Base-by-base conservation (phyloP, 2,888 invertebrate species). In the Hylaea fasciaria region DNA sequence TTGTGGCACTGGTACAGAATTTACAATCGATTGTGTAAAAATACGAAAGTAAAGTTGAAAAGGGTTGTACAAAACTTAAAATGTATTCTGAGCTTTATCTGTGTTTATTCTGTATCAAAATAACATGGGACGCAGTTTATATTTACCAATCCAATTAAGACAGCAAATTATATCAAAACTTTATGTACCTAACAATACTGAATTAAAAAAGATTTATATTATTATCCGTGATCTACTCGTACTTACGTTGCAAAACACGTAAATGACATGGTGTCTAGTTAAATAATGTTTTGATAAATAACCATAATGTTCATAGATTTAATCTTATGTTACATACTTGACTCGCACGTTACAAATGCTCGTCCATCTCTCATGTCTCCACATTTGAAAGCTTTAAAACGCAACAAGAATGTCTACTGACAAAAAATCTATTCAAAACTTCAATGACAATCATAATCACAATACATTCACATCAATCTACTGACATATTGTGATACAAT, bases 401-500 rank as follows among this genome's bases (percentile, higher is more conserved):
- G 62, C 43, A 63, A 63, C 64, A 48, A 59, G 48, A 17, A 60
- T 65, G 53, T 62, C 43, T 51, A 48, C 29, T 49, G 44, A 66
- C 57, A 67, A 65, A 69, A 71, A 65, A 65, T 37, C 29, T 62
- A 59, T 66, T 65, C 63, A 61, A 65, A 66, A 56, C 57, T 67
- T 66, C 60, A 67, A 65, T 64, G 62, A 67, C 69, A 70, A 64
- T 72, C 65, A 68, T 64, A 62, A 66, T 65, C 62, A 70, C 67
- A 68, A 68, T 59, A 57, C 58, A 63, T 64, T 62, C 74, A 69
- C 80, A 86, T 85, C 83, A 84, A 85, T 83, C 80, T 77, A 70
- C 73, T 73, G 77, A 79, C 81, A 81, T 83, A 84, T 82, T 87
- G 83, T 89, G 89, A 86, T 88, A 89, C 83, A 81, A 81, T 89